Conservation (phyloP, 2,888 invertebrate genomes). For the Calephelis perditalis region DNA sequence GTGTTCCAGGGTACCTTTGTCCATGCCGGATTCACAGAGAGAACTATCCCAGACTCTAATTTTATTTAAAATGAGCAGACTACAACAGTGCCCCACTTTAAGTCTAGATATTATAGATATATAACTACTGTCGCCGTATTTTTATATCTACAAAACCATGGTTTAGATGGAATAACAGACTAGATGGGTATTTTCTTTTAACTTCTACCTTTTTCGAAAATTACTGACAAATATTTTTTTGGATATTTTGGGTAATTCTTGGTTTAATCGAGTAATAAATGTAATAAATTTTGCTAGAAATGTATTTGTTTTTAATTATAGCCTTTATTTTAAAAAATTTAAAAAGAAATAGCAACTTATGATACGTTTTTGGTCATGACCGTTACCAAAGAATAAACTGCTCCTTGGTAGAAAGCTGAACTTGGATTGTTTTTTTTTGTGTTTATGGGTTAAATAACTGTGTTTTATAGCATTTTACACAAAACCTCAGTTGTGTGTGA, state of each 20-base stretch:
- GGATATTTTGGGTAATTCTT: conserved; percentile 14
- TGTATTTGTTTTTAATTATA: conserved; percentile 17
- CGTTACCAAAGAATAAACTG: conserved; percentile 21
- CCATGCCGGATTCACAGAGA: too few species aligned
- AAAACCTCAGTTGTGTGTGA: conserved; percentile 18
- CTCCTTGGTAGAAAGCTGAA: conserved; percentile 18
- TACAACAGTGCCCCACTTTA: too few species aligned
- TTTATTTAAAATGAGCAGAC: too few species aligned
- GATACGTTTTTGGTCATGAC: conserved; percentile 21
- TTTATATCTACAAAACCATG: too few species aligned
- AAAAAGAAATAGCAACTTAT: conserved; percentile 17
- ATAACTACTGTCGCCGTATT: too few species aligned
- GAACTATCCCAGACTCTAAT: too few species aligned
- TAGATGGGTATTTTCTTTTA: not conserved
- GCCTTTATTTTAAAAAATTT: conserved; percentile 15
- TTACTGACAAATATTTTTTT: conserved; percentile 12
- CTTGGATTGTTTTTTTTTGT: conserved; percentile 17
- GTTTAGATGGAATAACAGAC: too few species aligned
- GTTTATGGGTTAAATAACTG: conserved; percentile 18
- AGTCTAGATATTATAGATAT: too few species aligned
- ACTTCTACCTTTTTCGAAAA: conserved; percentile 14
- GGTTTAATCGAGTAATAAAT: conserved; percentile 9
- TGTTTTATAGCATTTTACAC: conserved; percentile 15
- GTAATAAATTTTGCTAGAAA: conserved; percentile 12
- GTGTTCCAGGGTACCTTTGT: too few species aligned